A percentile compares a stretch with the other conserved stretches of the same genome.
phyloP scores from a whole-genome alignment of 64 coral and sea anemone genomes.

The Platygyra sinensis region DNA sequence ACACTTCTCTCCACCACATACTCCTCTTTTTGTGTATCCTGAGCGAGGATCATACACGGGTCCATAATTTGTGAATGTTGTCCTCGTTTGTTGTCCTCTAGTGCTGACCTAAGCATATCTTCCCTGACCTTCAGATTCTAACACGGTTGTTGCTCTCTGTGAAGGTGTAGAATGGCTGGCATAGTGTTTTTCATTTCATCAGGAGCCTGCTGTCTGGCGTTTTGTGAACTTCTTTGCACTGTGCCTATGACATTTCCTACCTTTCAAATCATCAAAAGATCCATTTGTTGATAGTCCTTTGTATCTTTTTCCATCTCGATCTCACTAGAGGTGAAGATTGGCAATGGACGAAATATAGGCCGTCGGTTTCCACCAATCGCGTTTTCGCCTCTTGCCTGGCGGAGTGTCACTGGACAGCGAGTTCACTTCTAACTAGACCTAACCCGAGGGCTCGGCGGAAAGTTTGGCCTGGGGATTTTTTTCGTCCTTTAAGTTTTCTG shows the following conservation, averaged over 20 bases:
- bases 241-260: neutral
- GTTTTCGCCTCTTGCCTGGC: constrained; percentile 24
- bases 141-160: neutral
- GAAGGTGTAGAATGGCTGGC: neutral
- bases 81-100: neutral
- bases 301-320: constrained; percentile 6
- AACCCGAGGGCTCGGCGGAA: neutral
- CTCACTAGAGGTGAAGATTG: constrained; percentile 19
- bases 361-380: constrained; percentile 14
- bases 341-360: neutral
- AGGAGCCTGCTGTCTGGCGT: neutral
- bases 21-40: neutral
- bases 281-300: neutral
- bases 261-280: neutral
- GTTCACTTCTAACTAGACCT: constrained; percentile 38
- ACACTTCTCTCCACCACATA: neutral
- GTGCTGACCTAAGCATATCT: neutral
- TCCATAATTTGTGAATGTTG: constrained; percentile 17
- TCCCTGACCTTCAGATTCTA: neutral
- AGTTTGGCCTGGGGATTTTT: neutral
- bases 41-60: neutral
- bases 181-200: constrained; percentile 1
- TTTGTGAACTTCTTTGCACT: constrained; percentile 11
- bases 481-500: neutral
- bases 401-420: constrained; percentile 4